Base-by-base conservation (phyloP, 37 sponge, comb jelly and placozoan species). In the Lycopodina hypogea region DNA sequence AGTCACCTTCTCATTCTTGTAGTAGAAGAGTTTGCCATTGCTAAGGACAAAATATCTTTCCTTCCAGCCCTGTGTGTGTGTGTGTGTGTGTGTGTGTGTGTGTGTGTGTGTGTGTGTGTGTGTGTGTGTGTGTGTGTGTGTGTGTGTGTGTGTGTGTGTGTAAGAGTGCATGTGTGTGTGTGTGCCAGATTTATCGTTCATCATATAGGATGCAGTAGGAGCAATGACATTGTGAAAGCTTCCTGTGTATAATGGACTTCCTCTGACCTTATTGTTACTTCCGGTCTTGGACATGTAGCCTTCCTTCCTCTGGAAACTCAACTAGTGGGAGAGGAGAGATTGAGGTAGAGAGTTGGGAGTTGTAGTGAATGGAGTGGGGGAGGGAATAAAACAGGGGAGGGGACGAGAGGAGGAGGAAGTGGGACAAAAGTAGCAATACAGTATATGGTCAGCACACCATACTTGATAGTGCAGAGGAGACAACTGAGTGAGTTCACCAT, bases 231-330 rank as follows among this genome's bases (percentile, higher is more conserved):
- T 42, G 41, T 17, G 9, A 15, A 9, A 68, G 38, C 4, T 68
- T 39, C 33, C 7, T 35, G 30, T 38, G 69, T 68, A 15, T 68
- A 12, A 28, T 3, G 29, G 12, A 60, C 61, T 15, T 28, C 6
- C 61, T 19, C 34, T 23, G 35, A 79, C 86, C 75, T 74, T 86
- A 55, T 86, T 81, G 34, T 78, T 82, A 26, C 63, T n/a, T 24
- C 88, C 88, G 0, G 83, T 82, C 67, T 88, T 88, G 3, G 62
- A 38, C 26, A 88, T 50, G 78, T 74, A 81, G 17, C 88, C 88
- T 63, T 76, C 72, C 59, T 88, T 88, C 29, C 11, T 56, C 32
- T 38, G 56, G 21, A 69, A 80, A 29, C 37, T 69, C 18, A 58
- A 26, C 81, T 80, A 75, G 68, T 29, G 34, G 38, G 38, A 68